Evolutionary conservation across 2,797 vertebrate species (phyloP).

Genomic region (Staurois parvus): DNA sequence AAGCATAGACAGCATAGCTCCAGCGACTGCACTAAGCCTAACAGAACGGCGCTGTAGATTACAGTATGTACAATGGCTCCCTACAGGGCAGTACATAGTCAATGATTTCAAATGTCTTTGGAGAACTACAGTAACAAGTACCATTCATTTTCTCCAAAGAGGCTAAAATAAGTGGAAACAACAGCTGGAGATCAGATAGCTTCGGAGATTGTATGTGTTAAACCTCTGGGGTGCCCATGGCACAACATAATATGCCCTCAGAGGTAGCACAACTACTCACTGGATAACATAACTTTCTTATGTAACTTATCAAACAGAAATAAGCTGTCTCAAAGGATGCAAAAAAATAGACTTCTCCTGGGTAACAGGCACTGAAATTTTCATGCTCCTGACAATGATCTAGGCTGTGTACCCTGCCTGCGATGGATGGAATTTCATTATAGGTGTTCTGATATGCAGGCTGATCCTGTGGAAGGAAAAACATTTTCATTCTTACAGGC

Average conservation of each 20-base stretch:
- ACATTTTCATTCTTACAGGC: too few species aligned
- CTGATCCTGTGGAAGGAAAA: not conserved
- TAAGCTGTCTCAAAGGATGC: conserved; percentile 36
- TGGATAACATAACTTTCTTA: conserved; percentile 51
- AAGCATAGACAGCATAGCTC: not conserved
- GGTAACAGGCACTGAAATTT: conserved; percentile 14
- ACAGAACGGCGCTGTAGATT: conserved; percentile 40
- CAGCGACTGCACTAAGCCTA: conserved; percentile 23
- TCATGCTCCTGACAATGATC: not conserved
- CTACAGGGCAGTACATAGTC: conserved; percentile 37
- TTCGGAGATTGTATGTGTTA: conserved; percentile 41
- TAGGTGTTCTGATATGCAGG: not conserved
- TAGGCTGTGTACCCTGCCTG: not conserved
- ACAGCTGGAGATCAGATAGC: conserved; percentile 57
- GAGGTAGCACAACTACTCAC: conserved; percentile 30
- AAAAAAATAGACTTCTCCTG: conserved; percentile 33
- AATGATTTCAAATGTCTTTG: conserved; percentile 50
- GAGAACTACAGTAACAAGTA: conserved; percentile 46
- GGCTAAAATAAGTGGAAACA: conserved; percentile 50
- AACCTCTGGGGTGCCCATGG: conserved; percentile 48
- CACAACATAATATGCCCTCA: conserved; percentile 46
- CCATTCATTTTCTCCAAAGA: conserved; percentile 57
- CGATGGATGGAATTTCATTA: not conserved
- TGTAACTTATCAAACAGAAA: conserved; percentile 53
- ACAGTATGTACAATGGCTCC: conserved; percentile 45